A percentile compares a stretch with the other conserved stretches of the same genome.
Conservation (phyloP, 2,888 invertebrate genomes). For the Leptopilina myrica region DNA sequence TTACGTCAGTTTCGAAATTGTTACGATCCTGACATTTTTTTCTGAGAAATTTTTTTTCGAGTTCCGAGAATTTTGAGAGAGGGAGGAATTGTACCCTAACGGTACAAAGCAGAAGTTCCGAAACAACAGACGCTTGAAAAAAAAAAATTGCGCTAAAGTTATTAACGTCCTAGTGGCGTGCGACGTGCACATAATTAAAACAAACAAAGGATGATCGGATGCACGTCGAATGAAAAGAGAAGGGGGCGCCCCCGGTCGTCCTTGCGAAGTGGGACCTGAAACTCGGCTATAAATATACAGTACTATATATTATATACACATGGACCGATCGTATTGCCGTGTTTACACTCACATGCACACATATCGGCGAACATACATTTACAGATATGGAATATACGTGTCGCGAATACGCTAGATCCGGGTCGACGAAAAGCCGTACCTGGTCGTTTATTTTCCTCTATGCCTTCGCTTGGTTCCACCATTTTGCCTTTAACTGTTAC, state of each 20-base stretch:
- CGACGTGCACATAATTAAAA: conserved; percentile 34
- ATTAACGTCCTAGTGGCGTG: conserved; percentile 19
- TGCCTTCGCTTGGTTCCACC: background rate
- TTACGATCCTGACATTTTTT: no score
- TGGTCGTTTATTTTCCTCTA: conserved; percentile 5
- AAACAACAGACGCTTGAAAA: background rate
- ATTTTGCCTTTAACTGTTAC: background rate
- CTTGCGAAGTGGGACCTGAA: conserved; percentile 31
- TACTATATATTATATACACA: background rate
- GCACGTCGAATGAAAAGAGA: conserved; percentile 33
- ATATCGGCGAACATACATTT: background rate
- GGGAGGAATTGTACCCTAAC: no score
- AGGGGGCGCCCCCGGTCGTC: conserved; percentile 11
- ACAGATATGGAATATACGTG: background rate
- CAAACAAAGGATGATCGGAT: conserved; percentile 29
- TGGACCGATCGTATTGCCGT: background rate
- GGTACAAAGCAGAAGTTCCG: background rate
- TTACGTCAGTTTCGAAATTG: no score
- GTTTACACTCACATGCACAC: background rate
- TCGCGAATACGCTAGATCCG: conserved; percentile 30
- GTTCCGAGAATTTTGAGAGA: no score
- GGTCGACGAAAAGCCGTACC: conserved; percentile 20
- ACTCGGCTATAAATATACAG: background rate
- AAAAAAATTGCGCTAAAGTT: conserved; percentile 13
- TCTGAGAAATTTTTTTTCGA: no score